Base-by-base conservation (phyloP, 2,113 vertebrate species). In the Blennius ocellaris region DNA sequence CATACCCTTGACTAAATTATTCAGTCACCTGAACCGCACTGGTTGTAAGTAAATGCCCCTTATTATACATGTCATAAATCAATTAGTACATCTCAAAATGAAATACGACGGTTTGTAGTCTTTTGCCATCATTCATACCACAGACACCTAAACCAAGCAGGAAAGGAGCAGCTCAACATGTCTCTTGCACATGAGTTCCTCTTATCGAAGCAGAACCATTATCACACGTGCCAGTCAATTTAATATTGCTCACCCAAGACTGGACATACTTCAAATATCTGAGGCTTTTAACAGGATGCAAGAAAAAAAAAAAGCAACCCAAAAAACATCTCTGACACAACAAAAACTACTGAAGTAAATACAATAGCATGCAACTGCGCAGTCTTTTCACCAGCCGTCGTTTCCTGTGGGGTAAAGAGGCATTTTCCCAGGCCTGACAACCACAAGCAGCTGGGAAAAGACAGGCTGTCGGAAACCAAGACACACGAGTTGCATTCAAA, bases 401-500 rank as follows among this genome's bases (percentile, higher is more conserved):
- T 69, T 92, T 87, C 86, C 85, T 86, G 70, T 87, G 73, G 41
- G 66, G 59, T 77, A 80, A 65, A 56, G 53, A 69, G 37, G 21
- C 66, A 68, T 75, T 87, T 90, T 87, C 83, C 78, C 83, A 84
- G 80, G 87, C 78, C 57, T 66, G 80, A 82, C 75, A 73, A 84
- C 64, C 58, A 47, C 66, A 78, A 69, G 79, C 76, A 84, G 72
- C 64, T 80, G 71, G 79, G 73, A 79, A 73, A 41, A 73, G 69
- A 61, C 21, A 41, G 14, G 65, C 58, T 56, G 55, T 63, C 58
- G 40, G 71, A 87, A 83, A 68, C 73, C 7, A 37, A 36, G 78
- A 73, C 60, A 53, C 67, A 62, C 16, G 48, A 63, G 52, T 53
- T 59, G 87, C 83, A 90, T 88, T 83, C 66, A 85, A 78, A 90